Evolutionary conservation across 2,888 invertebrate genomes (phyloP).

Genomic region (Acanthococcus lagerstroemiae): DNA sequence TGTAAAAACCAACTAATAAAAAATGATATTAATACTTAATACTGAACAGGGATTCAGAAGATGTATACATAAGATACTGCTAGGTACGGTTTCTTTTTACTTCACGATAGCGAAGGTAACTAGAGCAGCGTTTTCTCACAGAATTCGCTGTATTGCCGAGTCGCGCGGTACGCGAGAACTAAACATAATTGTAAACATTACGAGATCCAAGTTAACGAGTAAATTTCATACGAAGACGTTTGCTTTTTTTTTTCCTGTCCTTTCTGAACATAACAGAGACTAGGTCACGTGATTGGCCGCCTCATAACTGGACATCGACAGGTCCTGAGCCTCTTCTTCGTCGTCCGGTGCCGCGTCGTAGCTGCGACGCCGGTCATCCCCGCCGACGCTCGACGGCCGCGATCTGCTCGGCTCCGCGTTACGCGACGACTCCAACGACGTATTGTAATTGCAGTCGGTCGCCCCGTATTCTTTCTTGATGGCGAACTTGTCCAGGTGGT

Average conservation of each 20-base stretch:
- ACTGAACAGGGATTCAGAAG: no score
- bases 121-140: background rate
- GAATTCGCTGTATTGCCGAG: background rate
- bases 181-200: no score
- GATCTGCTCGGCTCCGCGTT: constrained; percentile 4
- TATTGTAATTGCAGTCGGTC: constrained; percentile 23
- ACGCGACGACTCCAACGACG: constrained; percentile 19
- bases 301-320: constrained; percentile 20
- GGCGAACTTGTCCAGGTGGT: constrained; percentile 14
- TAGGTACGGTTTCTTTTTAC: no score
- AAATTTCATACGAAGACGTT: no score
- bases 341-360: constrained; percentile 9
- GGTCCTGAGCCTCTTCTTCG: constrained; percentile 25
- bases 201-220: no score
- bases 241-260: no score
- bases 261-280: background rate
- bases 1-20: background rate
- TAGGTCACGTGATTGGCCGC: constrained; percentile 19
- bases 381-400: background rate
- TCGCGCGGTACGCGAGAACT: no score
- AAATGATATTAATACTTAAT: no score
- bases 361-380: background rate
- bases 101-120: background rate
- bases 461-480: constrained; percentile 9
- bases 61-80: no score